These are phyloP conservation scores for Calypte anna DNA, from an alignment of 2,113 vertebrate species.

Conservation along the genomic window DNA sequence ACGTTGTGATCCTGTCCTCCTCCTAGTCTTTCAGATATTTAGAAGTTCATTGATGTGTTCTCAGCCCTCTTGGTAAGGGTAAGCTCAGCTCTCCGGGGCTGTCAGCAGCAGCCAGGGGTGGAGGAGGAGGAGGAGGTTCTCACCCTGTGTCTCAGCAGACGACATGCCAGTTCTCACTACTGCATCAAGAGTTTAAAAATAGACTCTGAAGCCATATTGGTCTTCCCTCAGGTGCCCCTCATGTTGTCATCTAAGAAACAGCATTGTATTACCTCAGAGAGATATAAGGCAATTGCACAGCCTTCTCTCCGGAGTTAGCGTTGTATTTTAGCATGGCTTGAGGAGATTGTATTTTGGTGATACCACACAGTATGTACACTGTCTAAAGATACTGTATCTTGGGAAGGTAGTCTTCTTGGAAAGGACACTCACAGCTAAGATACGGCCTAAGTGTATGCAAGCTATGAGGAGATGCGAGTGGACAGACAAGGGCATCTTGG, in stretches of 20 bases:
- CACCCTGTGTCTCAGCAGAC: background rate
- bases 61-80: background rate
- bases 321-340: slow-evolving; percentile 68
- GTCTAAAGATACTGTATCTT: slow-evolving; percentile 17
- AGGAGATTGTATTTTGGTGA: slow-evolving; percentile 46
- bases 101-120: rapidly evolving
- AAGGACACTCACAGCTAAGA: slow-evolving; percentile 13
- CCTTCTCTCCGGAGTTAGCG: slow-evolving; percentile 36
- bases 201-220: slow-evolving; percentile 54
- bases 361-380: slow-evolving; percentile 19
- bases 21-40: background rate
- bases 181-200: slow-evolving; percentile 25
- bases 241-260: slow-evolving; percentile 36
- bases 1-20: background rate
- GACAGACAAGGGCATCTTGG: slow-evolving; percentile 30
- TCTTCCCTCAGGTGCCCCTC: slow-evolving; percentile 54
- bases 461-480: slow-evolving; percentile 29
- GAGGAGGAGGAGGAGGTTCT: background rate
- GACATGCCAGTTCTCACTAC: background rate
- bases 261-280: slow-evolving; percentile 67
- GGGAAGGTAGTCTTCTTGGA: slow-evolving; percentile 27
- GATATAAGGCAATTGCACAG: background rate
- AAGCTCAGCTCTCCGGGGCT: background rate
- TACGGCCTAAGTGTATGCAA: background rate
- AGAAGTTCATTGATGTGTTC: background rate